Percentiles rank a stretch among this genome's conserved stretches.
phyloP scores from a whole-genome alignment of 2,113 vertebrate species.

The Mirounga angustirostris region DNA sequence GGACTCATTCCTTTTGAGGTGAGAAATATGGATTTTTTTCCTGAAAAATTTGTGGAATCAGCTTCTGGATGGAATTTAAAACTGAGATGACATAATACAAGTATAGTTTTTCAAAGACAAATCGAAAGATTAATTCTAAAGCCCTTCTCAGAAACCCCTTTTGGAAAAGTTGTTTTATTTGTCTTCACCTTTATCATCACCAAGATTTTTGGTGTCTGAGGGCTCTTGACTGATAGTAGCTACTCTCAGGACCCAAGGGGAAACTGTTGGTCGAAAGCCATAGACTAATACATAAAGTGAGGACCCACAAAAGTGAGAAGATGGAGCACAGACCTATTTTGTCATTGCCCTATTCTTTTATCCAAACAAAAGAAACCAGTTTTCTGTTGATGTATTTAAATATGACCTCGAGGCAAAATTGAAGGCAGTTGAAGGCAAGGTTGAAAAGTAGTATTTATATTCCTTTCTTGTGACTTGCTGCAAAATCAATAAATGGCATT shows the following conservation, averaged over 20 bases:
- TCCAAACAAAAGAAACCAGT: neutral
- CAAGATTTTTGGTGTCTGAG: neutral
- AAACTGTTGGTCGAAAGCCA: neutral
- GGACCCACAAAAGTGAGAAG: neutral
- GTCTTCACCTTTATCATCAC: neutral
- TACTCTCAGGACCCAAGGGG: neutral
- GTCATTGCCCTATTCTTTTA: neutral
- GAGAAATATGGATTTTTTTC: neutral
- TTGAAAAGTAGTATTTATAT: constrained; percentile 47
- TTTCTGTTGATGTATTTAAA: constrained; percentile 14
- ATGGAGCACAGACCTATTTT: neutral
- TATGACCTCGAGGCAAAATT: constrained; percentile 6
- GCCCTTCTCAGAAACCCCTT: neutral
- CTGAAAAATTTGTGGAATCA: neutral
- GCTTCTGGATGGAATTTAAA: neutral
- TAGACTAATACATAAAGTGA: neutral
- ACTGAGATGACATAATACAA: neutral
- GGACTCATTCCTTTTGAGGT: neutral
- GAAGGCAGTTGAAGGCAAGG: neutral
- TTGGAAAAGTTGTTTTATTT: neutral
- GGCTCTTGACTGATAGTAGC: neutral
- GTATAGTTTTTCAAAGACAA: neutral
- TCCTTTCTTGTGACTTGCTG: constrained; percentile 4
- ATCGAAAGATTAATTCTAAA: neutral
- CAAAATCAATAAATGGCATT: constrained; percentile 44